Base-by-base conservation (phyloP, 35 echinoderm and acorn worm species). In the Holothuria glaberrima region DNA sequence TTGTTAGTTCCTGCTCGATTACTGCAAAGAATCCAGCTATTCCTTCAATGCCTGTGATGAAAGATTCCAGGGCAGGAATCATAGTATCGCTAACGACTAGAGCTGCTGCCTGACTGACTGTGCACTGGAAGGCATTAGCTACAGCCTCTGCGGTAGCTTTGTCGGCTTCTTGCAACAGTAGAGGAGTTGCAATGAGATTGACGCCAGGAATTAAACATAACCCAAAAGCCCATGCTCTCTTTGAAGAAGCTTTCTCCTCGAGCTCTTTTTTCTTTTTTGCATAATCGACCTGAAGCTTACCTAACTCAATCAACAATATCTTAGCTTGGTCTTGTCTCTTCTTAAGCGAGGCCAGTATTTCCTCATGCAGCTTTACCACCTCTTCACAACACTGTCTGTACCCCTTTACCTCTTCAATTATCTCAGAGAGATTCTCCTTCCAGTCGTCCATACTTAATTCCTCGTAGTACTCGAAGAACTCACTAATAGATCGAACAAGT, bases 401-500 rank as follows among this genome's bases (percentile, higher is more conserved):
- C 28, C 84, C 84, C 20, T n/a, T 87, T 22, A 87, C 84, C 6
- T 87, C 84, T 7, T 87, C 31, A 19, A 87, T 3, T 9, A 87
- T 87, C 9, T 67, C 61, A 87, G 1, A 0, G 62, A 87, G 62
- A 69, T 13, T 17, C 1, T 87, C 35, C 41, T 69, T 46, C 84
- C 84, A 87, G 22, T 87, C 61, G 0, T 67, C 65, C 4, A 69
- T 9, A 32, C 2, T 24, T 4, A 87, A 22, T 21, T 13, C 61
- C 41, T 45, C 16, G 33, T 87, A 88, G 26, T 88, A 69, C 22
- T 88, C 86, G 21, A 88, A 88, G 24, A 67, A 89, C 64, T 73
- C 86, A 21, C 59, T 26, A 30, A 89, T 27, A 13, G 50, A 50
- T 59, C 64, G 14, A 2, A 89, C 86, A 34, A 89, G 13, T 6